These are phyloP conservation scores for Ammodramus savannarum DNA, from an alignment of 2,113 vertebrate genomes.

Conservation along the genomic window DNA sequence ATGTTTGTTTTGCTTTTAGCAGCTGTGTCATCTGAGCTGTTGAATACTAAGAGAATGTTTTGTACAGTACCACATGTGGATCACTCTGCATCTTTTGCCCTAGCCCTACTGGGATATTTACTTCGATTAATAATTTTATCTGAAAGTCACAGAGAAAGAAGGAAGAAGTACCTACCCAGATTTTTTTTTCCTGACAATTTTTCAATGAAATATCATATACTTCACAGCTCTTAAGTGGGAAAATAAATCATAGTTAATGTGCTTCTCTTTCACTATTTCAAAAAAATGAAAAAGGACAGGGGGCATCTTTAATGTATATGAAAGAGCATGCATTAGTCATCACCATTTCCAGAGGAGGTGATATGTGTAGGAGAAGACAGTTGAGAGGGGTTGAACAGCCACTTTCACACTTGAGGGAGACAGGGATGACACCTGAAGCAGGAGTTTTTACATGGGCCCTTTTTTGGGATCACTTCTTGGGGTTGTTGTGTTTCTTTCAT, in stretches of 20 bases:
- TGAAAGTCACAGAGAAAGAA: not conserved
- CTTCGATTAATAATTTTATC: not conserved
- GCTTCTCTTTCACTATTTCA: not conserved
- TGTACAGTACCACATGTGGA: not conserved
- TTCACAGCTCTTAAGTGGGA: not conserved
- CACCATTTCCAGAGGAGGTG: not conserved
- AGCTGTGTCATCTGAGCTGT: not conserved
- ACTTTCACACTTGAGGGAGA: not conserved
- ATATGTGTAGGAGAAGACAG: not conserved
- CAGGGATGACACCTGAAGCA: not conserved
- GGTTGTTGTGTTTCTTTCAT: not conserved
- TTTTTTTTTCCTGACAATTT: not conserved
- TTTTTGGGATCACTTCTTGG: not conserved
- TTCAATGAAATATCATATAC: not conserved
- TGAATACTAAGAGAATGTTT: not conserved
- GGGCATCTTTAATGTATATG: not conserved
- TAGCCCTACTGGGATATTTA: not conserved
- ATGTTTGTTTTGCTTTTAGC: not conserved
- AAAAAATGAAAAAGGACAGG: not conserved
- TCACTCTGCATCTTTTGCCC: not conserved
- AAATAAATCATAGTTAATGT: not conserved
- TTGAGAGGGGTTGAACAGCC: not conserved
- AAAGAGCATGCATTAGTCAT: not conserved
- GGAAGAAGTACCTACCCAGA: not conserved
- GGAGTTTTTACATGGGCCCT: not conserved